phyloP scores from a whole-genome alignment of 2,113 vertebrate species.

The Tachysurus fulvidraco region DNA sequence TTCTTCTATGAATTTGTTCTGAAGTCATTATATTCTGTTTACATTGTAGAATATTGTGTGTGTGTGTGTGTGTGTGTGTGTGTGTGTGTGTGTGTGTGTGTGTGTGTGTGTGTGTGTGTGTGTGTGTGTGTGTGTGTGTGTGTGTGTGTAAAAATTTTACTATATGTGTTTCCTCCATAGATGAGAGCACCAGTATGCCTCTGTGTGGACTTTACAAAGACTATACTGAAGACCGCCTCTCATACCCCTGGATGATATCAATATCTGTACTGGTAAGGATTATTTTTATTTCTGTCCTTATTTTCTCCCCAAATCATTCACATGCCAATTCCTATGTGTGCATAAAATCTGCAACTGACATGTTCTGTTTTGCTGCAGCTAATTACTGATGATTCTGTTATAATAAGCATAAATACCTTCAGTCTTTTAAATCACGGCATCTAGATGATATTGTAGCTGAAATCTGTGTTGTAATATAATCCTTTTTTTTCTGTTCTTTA shows the following conservation, averaged over 20 bases:
- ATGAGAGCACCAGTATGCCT: slow-evolving; percentile 62
- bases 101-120: neutral
- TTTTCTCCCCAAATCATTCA: neutral
- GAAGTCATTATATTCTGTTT: neutral
- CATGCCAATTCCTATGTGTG: neutral
- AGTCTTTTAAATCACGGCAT: neutral
- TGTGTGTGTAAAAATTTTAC: neutral
- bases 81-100: neutral
- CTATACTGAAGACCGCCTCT: neutral
- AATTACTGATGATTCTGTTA: neutral
- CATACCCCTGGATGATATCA: slow-evolving; percentile 67
- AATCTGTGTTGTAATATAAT: neutral
- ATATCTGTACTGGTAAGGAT: slow-evolving; percentile 50
- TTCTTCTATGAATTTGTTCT: neutral
- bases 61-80: neutral
- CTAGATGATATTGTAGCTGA: neutral
- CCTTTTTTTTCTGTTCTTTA: neutral
- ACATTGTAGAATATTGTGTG: neutral
- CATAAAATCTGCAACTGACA: neutral
- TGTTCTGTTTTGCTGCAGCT: neutral
- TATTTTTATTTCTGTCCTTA: neutral
- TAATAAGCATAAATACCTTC: neutral
- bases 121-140: neutral
- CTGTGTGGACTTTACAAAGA: slow-evolving; percentile 71
- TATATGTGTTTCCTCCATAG: slow-evolving; percentile 50